Evolutionary conservation across 2,113 vertebrate genomes (phyloP).

Genomic region (Saccopteryx bilineata): DNA sequence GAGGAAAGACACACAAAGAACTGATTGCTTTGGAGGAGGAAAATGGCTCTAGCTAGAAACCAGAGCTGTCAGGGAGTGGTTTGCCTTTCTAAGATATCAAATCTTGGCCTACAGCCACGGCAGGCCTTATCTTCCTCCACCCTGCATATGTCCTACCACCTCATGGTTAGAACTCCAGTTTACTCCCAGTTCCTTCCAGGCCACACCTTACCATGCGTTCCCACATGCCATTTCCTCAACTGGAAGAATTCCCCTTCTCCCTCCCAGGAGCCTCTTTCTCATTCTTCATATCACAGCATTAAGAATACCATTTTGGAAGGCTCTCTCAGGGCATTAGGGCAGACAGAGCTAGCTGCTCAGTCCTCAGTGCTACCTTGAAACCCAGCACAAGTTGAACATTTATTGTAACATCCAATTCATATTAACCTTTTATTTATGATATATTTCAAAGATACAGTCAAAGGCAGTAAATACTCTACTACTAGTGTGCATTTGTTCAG

Average conservation of each 20-base stretch:
- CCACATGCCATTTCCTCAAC: neutral
- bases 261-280: neutral
- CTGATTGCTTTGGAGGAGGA: neutral
- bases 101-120: neutral
- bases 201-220: neutral
- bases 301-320: neutral
- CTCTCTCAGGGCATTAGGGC: neutral
- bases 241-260: neutral
- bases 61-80: neutral
- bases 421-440: neutral
- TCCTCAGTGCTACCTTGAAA: neutral
- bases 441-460: conserved; percentile 16
- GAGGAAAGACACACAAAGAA: neutral
- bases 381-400: neutral
- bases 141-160: neutral
- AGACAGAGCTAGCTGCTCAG: neutral
- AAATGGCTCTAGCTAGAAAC: neutral
- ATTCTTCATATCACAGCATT: neutral
- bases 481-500: neutral
- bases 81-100: neutral
- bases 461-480: neutral
- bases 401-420: neutral
- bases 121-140: neutral
- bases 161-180: neutral
- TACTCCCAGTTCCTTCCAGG: neutral